phyloP scores from a whole-genome alignment of 2,113 vertebrate species.

The Clinocottus analis region DNA sequence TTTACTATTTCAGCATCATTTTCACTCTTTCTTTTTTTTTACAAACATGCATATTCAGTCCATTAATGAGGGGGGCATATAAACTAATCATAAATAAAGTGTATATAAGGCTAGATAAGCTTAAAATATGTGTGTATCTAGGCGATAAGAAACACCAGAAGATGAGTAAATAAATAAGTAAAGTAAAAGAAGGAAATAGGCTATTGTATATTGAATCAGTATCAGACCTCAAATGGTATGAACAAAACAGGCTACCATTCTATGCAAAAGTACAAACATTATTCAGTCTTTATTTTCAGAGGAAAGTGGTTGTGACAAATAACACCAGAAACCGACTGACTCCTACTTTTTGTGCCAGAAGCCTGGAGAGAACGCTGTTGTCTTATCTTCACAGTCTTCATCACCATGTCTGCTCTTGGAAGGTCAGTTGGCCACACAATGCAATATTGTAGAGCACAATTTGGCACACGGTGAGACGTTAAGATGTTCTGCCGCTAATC shows the following conservation, averaged over 20 bases:
- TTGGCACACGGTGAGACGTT: conserved; percentile 13
- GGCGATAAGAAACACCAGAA: background rate
- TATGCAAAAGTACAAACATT: no score
- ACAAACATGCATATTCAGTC: background rate
- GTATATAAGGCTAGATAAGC: background rate
- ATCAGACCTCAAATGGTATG: background rate
- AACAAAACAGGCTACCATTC: no score
- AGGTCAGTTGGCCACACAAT: conserved; percentile 27
- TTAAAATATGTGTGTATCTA: conserved; percentile 34
- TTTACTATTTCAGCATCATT: background rate
- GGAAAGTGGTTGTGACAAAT: background rate
- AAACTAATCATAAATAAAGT: background rate
- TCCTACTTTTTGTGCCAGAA: background rate
- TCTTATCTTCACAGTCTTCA: conserved; percentile 19
- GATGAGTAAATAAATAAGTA: background rate
- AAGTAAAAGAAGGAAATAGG: background rate
- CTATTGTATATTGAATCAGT: background rate
- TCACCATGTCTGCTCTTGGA: conserved; percentile 10
- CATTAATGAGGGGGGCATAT: background rate
- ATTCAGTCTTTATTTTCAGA: background rate
- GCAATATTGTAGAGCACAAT: conserved; percentile 26
- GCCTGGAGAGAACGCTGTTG: background rate
- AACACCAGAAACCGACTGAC: background rate
- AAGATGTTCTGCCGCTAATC: conserved; percentile 19
- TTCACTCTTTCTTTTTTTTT: background rate